Evolutionary conservation across 2,797 vertebrate species (phyloP).

Genomic region (Margarornis squamiger): DNA sequence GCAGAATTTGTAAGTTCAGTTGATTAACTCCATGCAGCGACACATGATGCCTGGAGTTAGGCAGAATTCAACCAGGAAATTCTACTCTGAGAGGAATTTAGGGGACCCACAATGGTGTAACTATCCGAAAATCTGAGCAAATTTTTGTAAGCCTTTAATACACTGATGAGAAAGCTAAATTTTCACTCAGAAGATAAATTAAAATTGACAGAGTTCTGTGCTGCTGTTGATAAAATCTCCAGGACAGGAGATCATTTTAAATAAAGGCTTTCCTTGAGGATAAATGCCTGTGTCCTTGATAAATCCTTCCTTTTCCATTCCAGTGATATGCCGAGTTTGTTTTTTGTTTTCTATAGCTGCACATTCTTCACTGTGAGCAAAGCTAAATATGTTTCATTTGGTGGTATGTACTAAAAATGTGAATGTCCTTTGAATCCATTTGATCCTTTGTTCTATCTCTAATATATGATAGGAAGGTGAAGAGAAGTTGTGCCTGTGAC

Average conservation of each 20-base stretch:
- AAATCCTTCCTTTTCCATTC: not conserved
- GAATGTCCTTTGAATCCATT: not conserved
- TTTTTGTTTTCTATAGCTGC: not conserved
- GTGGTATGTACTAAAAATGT: not conserved
- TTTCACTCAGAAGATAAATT: not conserved
- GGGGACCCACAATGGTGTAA: not conserved
- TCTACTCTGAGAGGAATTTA: not conserved
- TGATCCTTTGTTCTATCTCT: not conserved
- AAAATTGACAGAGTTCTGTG: not conserved
- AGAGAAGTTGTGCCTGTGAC: not conserved
- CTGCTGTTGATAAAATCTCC: not conserved
- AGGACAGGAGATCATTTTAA: not conserved
- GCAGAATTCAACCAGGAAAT: not conserved
- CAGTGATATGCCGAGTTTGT: not conserved
- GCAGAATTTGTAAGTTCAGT: not conserved
- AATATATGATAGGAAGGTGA: not conserved
- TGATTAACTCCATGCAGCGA: not conserved
- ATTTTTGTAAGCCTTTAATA: not conserved
- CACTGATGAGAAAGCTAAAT: not conserved
- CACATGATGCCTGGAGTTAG: not conserved
- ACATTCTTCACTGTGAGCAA: not conserved
- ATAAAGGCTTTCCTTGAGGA: not conserved
- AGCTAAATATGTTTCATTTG: not conserved
- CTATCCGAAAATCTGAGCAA: not conserved
- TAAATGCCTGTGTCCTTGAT: not conserved